Percentiles rank a stretch among this genome's conserved stretches.
These are phyloP conservation scores for Eurystomus glaucurus DNA, from an alignment of 2,797 vertebrate species.

Conservation along the genomic window DNA sequence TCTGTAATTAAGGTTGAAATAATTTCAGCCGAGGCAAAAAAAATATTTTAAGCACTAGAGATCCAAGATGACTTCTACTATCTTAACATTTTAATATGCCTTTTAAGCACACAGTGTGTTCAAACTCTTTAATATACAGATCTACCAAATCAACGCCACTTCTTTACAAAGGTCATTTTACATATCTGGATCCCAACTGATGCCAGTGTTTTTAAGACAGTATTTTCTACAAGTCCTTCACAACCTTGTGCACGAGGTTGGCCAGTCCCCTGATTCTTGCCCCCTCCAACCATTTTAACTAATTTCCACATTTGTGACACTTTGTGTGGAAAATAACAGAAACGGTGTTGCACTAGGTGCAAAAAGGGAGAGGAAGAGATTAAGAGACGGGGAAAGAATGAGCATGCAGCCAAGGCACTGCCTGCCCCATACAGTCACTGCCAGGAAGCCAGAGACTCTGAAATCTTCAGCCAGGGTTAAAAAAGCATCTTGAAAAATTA, in stretches of 20 bases:
- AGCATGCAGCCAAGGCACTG: neutral
- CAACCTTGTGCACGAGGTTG: neutral
- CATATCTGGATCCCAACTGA: neutral
- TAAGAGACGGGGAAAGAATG: accelerated
- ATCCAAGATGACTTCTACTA: neutral
- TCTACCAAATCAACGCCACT: neutral
- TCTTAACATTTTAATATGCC: neutral
- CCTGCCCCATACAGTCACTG: neutral
- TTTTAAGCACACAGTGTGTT: neutral
- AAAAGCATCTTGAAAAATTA: neutral
- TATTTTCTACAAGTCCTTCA: neutral
- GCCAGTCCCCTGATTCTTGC: neutral
- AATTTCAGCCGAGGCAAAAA: neutral
- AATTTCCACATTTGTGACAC: neutral
- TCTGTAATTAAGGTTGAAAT: neutral
- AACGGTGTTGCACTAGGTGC: accelerated
- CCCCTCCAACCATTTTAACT: neutral
- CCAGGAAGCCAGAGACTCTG: neutral
- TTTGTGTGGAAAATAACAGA: neutral
- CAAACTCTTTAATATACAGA: neutral
- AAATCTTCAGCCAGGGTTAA: neutral
- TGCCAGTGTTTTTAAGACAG: neutral
- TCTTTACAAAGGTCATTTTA: neutral
- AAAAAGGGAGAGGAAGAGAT: neutral
- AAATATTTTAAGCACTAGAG: neutral